Evolutionary conservation across 2,888 invertebrate genomes (phyloP).

Genomic region (Napeogenes inachia): DNA sequence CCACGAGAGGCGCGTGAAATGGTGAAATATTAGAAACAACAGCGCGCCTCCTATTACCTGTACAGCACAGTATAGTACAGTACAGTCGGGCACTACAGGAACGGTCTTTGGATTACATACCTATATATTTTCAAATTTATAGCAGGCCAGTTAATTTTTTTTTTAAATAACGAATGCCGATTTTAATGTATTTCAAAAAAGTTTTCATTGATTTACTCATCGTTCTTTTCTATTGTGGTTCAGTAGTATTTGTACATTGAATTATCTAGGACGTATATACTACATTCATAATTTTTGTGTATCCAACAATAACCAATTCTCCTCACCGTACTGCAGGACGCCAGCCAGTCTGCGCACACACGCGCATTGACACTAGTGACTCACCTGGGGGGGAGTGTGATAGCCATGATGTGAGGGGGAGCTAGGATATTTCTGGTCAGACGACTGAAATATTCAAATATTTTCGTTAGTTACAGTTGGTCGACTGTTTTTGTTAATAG

Average conservation of each 20-base stretch:
- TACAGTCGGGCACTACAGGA: constrained; percentile 27
- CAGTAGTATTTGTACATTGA: no score
- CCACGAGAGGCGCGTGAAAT: constrained; percentile 58
- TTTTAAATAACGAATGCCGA: no score
- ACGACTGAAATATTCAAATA: neutral
- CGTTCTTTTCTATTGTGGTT: no score
- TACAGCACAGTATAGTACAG: constrained; percentile 19
- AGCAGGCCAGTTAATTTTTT: no score
- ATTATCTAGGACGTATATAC: no score
- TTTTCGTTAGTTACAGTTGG: no score
- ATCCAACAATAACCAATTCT: constrained; percentile 38
- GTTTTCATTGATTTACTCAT: neutral
- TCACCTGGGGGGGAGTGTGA: constrained; percentile 66
- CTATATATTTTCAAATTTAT: no score
- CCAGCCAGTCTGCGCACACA: constrained; percentile 56
- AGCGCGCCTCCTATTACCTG: constrained; percentile 19
- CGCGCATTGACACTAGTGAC: constrained; percentile 51
- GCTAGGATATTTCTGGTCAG: constrained; percentile 13
- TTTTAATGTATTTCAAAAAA: no score
- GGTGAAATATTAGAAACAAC: constrained; percentile 63
- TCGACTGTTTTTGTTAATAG: no score
- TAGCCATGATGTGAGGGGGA: constrained; percentile 41
- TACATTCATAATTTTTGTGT: neutral
- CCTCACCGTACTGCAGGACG: constrained; percentile 42
- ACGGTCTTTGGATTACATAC: constrained; percentile 17